Conservation (phyloP, 2,888 invertebrate genomes). For the Sipha maydis region DNA sequence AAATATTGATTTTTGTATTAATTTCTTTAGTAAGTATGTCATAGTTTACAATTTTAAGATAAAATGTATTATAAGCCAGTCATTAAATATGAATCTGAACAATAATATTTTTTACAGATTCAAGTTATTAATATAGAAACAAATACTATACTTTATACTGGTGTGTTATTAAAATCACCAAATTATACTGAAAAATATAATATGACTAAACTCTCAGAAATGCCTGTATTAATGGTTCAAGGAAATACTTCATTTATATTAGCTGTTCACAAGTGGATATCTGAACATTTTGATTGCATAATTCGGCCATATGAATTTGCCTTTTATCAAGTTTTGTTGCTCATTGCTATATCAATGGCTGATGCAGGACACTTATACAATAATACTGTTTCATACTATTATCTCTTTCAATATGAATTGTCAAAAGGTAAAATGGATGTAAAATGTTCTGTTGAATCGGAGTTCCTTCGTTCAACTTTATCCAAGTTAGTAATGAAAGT, state of each 20-base stretch:
- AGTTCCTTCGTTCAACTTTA: constrained; percentile 43
- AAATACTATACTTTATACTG: constrained; percentile 14
- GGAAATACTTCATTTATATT: constrained; percentile 22
- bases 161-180: constrained; percentile 48
- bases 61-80: background rate
- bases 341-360: constrained; percentile 51
- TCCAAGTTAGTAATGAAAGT: constrained; percentile 27
- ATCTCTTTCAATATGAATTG: constrained; percentile 39
- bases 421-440: constrained; percentile 46
- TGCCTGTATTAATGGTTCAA: constrained; percentile 46
- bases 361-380: constrained; percentile 49
- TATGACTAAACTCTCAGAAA: constrained; percentile 42
- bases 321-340: constrained; percentile 31
- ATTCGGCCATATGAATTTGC: constrained; percentile 45
- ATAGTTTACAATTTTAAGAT: background rate
- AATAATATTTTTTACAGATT: constrained; percentile 30
- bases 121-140: background rate
- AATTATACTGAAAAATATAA: constrained; percentile 31
- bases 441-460: constrained; percentile 14
- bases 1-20: no score
- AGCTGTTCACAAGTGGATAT: constrained; percentile 32
- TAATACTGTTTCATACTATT: constrained; percentile 40
- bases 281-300: constrained; percentile 42
- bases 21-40: background rate
- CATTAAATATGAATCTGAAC: background rate